Conservation (phyloP, 2,797 vertebrate genomes). For the Remorina albescens region DNA sequence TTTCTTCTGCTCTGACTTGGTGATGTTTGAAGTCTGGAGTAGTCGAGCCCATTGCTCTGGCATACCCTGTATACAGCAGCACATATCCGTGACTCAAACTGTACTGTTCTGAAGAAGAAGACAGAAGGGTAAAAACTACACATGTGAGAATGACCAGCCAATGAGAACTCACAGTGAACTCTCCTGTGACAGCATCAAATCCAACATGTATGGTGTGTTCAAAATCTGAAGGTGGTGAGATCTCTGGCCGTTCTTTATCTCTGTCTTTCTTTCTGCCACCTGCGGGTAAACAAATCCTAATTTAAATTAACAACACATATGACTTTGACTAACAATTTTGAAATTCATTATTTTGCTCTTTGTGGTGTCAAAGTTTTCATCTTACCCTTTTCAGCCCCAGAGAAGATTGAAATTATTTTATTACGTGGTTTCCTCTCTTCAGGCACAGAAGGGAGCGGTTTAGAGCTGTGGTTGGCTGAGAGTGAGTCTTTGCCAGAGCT, state of each 20-base stretch:
- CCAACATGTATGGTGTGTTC: conserved; percentile 98
- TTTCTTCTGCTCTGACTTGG: conserved; percentile 98
- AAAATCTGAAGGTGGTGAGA: conserved; percentile 97
- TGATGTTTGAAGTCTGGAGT: conserved; percentile 98
- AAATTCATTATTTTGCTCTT: background rate
- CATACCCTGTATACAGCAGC: conserved; percentile 89
- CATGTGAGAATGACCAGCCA: background rate
- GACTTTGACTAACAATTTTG: background rate
- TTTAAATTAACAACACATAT: background rate
- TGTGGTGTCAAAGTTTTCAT: background rate
- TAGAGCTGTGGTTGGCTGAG: conserved; percentile 93
- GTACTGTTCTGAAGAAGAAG: background rate
- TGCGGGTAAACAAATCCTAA: conserved; percentile 64
- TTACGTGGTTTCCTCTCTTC: conserved; percentile 95
- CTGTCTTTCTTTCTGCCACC: conserved; percentile 94
- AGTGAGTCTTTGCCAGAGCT: conserved; percentile 89
- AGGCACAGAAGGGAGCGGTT: conserved; percentile 95
- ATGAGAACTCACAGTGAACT: conserved; percentile 91
- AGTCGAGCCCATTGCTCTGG: conserved; percentile 98
- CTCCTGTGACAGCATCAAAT: conserved; percentile 97
- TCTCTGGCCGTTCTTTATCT: conserved; percentile 97
- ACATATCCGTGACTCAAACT: background rate
- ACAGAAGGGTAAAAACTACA: background rate
- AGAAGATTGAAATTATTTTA: conserved; percentile 98
- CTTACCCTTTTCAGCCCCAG: conserved; percentile 93